phyloP scores from a whole-genome alignment of 2,113 vertebrate genomes.

The Ivindomyrus marchei region DNA sequence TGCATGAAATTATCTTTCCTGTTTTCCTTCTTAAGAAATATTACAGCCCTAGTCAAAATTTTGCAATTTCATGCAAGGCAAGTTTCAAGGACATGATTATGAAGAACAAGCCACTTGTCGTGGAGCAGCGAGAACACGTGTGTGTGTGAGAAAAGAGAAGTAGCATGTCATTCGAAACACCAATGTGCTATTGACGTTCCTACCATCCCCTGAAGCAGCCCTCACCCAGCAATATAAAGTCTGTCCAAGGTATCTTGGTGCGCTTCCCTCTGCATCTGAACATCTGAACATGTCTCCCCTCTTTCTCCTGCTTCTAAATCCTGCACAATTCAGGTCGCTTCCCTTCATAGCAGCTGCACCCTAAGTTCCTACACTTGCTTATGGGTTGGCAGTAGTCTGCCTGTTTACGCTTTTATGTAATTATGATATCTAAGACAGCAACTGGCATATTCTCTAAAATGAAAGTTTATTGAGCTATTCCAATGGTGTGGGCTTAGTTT shows the following conservation, averaged over 20 bases:
- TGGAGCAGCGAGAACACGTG: neutral
- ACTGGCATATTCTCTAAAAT: neutral
- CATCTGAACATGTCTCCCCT: neutral
- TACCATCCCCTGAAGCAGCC: neutral
- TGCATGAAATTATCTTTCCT: neutral
- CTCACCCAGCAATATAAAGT: neutral
- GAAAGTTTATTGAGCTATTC: neutral
- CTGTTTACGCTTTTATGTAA: constrained; percentile 13
- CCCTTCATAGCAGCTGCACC: neutral
- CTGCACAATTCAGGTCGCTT: neutral
- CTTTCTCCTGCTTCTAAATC: neutral
- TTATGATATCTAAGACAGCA: neutral
- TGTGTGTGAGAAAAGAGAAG: neutral
- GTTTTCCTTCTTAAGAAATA: neutral
- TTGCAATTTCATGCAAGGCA: neutral
- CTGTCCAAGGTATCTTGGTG: neutral
- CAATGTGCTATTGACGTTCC: neutral
- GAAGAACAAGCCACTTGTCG: neutral
- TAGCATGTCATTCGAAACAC: neutral
- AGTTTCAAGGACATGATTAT: constrained; percentile 1
- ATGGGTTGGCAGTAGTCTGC: neutral
- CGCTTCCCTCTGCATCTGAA: neutral
- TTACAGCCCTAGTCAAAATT: neutral
- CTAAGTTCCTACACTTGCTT: neutral
- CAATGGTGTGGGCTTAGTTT: neutral